Base-by-base conservation (phyloP, 2,113 vertebrate genomes). In the Saccopteryx bilineata region DNA sequence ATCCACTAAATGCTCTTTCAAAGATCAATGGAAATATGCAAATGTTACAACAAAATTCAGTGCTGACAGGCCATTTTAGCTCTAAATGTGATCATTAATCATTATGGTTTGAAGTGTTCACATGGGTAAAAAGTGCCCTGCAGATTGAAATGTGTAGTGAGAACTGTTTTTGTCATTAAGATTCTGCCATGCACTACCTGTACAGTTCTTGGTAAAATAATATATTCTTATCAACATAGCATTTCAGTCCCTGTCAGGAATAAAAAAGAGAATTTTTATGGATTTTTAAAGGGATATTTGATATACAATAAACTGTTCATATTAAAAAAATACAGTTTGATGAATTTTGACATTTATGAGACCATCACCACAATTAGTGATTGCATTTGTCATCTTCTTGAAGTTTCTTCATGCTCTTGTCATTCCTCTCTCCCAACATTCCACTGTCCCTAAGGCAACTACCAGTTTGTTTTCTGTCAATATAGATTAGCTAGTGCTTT, bases 311-410 rank as follows among this genome's bases (percentile, higher is more conserved):
- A 86, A 61, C 5, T 28, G 13, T 87, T 80, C 46, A 52, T 71
- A 39, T 69, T 69, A 87, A 69, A 50, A 71, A 23, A 39, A 39
- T 61, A 71, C 52, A 50, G 50, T 69, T 76, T 50, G 17, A 80
- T 71, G 28, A 52, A 69, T 87, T 87, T 93, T 93, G 63, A 87
- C 11, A 93, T 56, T 46, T 31, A 12, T 23, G 65, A 87, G 56
- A 60, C 33, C 68, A 74, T 68, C 21, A 50, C 19, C 5, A 5
- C 23, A 50, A 79, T 63, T 39, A 68, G 68, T 50, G 50, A 86
- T 33, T 79, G n/a, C 56, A 72, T 46, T 28, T 83, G 33, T 66
- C 26, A 66, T 75, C n/a, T 46, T 68, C 52, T 54, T 17, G 46
- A 89, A 58, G 50, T 83, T 75, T 65, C 54, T 60, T 33, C 66